Evolutionary conservation across 2,797 vertebrate species (phyloP), one percentile per base, ranked within the genome.

Genomic region (Darevskia mixta): DNA sequence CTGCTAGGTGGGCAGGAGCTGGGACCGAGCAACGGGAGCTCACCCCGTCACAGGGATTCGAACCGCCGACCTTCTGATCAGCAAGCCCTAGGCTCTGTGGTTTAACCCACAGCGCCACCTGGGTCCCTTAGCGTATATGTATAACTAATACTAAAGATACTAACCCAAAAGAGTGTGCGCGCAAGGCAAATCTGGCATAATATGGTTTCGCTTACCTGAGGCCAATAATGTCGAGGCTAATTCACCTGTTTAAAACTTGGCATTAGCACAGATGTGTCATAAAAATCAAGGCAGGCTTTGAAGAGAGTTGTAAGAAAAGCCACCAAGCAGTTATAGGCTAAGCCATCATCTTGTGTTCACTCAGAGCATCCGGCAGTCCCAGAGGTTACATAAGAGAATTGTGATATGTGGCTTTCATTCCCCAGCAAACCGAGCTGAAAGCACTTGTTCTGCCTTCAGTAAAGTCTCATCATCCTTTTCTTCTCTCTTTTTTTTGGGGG

Each of bases 381-480:
- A 49, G 77, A 35, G n/a, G 67, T 75, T 73, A 49, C n/a, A n/a
- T 49, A 72, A 66, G 76, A 55, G 76, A 80, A 77, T 32, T 72
- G 38, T 85, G 83, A 75, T 88, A 85, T 80, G 87, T 85, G 55
- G 69, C 71, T 89, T 89, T 89, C 78, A 89, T 89, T 85, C 71
- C 43, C 55, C 69, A 85, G 79, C 55, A 75, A 64, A 55, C 49
- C 5, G 29, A 25, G 77, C 38, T 88, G 69, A 75, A 88, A 73
- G 38, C 17, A 80, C 77, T 88, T 80, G 77, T 67, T 85, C 38
- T 38, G n/a, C n/a, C 25, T 89, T 75, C 71, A 49, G 45, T 69
- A 82, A 78, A 82, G 55, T 87, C 69, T 87, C 79, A 66, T 87
- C 38, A 77, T 87, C 41, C 32, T 55, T 55, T 55, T 55, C 49